phyloP scores from a whole-genome alignment of 2,113 vertebrate species.

The Pan paniscus region DNA sequence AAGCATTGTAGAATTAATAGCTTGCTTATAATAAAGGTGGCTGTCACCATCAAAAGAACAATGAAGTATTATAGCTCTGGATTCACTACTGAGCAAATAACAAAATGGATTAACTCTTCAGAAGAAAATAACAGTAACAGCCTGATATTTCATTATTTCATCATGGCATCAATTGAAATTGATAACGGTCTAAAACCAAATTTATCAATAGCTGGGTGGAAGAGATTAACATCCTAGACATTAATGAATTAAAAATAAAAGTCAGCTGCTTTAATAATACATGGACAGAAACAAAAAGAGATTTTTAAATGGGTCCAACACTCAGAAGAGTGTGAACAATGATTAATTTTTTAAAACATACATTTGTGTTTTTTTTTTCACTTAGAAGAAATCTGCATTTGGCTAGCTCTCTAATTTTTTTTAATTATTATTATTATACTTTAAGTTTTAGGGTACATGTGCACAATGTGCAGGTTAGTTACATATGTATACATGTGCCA shows the following conservation, averaged over 20 bases:
- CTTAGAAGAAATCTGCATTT: background rate
- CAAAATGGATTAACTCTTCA: constrained; percentile 46
- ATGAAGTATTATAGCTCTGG: constrained; percentile 44
- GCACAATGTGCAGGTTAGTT: too few species aligned
- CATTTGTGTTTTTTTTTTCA: background rate
- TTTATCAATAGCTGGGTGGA: constrained; percentile 27
- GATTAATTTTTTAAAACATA: background rate
- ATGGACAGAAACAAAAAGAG: background rate
- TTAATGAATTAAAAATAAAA: constrained; percentile 53
- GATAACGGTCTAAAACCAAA: constrained; percentile 33
- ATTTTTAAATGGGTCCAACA: background rate
- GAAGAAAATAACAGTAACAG: constrained; percentile 21
- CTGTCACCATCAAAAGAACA: constrained; percentile 42
- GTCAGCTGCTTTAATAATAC: background rate
- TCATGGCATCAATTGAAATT: constrained; percentile 18
- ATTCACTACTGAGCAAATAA: constrained; percentile 23
- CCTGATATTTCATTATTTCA: constrained; percentile 22
- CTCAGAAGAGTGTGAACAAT: background rate
- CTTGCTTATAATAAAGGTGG: constrained; percentile 37
- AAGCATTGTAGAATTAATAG: constrained; percentile 25
- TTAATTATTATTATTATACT: background rate
- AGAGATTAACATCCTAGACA: background rate
- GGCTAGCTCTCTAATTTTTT: background rate
- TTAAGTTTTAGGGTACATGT: too few species aligned
- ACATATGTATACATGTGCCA: too few species aligned